phyloP scores from a whole-genome alignment of 2,797 vertebrate genomes.

The Xenentodon cancila region DNA sequence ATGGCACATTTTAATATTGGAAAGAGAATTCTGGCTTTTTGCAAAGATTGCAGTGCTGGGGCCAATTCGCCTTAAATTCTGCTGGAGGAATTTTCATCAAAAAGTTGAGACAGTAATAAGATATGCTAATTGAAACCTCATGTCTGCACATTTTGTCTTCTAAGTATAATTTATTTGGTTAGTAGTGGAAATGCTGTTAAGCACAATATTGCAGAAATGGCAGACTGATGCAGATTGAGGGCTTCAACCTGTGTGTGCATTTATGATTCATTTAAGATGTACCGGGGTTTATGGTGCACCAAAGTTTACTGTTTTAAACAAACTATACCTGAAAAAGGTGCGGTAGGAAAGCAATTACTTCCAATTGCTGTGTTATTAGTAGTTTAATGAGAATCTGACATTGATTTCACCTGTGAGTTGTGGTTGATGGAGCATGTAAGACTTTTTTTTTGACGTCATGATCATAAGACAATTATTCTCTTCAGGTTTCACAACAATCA shows the following conservation, averaged over 20 bases:
- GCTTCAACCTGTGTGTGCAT: not conserved
- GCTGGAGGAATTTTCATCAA: not conserved
- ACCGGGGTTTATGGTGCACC: too few species aligned
- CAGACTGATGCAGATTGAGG: not conserved
- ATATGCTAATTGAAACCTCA: conserved; percentile 12
- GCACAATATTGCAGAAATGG: conserved; percentile 15
- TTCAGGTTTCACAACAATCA: too few species aligned
- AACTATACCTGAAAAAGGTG: too few species aligned
- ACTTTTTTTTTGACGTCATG: too few species aligned
- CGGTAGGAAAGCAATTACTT: too few species aligned
- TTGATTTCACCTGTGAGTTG: too few species aligned
- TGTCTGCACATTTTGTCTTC: conserved; percentile 16
- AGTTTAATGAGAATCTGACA: too few species aligned
- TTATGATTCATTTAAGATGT: not conserved
- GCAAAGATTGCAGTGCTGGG: not conserved
- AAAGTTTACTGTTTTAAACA: too few species aligned
- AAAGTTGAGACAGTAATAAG: conserved; percentile 17
- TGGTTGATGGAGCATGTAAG: too few species aligned
- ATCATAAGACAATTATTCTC: too few species aligned
- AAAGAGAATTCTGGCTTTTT: not conserved
- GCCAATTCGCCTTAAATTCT: conserved; percentile 11
- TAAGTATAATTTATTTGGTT: conserved; percentile 36
- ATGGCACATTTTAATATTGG: conserved; percentile 24
- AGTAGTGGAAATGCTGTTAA: conserved; percentile 21
- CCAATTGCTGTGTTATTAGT: too few species aligned